phyloP scores from a whole-genome alignment of 1,140 invertebrate genomes.

The Hormaphis cornu region DNA sequence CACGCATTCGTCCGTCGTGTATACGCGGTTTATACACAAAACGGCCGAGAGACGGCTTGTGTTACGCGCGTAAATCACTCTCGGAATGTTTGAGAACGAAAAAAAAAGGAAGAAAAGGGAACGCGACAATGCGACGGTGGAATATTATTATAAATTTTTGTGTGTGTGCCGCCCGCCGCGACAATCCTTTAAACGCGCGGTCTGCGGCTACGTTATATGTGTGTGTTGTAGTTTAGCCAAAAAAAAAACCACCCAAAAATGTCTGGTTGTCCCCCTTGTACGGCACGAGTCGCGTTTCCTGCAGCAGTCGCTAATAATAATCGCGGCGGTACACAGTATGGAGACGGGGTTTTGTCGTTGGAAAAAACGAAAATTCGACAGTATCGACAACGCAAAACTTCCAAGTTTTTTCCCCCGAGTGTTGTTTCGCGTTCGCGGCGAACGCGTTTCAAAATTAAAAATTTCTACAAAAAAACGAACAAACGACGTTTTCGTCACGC shows the following conservation, averaged over 20 bases:
- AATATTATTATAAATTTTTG: conserved; percentile 30
- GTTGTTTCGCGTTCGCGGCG: too few species aligned
- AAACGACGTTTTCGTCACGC: too few species aligned
- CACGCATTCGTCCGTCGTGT: not conserved
- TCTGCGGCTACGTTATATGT: not conserved
- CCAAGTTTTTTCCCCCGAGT: too few species aligned
- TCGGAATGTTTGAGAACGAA: conserved; percentile 7
- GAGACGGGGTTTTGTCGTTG: too few species aligned
- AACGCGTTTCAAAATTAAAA: too few species aligned
- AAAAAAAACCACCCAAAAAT: not conserved
- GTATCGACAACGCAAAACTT: too few species aligned
- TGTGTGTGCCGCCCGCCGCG: conserved; percentile 19
- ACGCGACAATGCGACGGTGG: conserved; percentile 22
- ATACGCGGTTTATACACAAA: not conserved
- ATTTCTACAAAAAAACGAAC: too few species aligned
- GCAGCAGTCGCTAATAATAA: too few species aligned
- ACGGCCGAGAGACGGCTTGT: conserved; percentile 7
- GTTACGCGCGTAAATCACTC: conserved; percentile 26
- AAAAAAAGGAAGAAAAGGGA: conserved; percentile 19
- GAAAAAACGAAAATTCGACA: too few species aligned
- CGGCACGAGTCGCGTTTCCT: too few species aligned
- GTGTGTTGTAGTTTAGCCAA: not conserved
- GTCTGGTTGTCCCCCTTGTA: not conserved
- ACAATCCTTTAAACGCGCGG: conserved; percentile 30
- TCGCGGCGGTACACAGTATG: too few species aligned